Conservation (phyloP, 2,113 vertebrate genomes). For the Chloropsis cyanopogon region DNA sequence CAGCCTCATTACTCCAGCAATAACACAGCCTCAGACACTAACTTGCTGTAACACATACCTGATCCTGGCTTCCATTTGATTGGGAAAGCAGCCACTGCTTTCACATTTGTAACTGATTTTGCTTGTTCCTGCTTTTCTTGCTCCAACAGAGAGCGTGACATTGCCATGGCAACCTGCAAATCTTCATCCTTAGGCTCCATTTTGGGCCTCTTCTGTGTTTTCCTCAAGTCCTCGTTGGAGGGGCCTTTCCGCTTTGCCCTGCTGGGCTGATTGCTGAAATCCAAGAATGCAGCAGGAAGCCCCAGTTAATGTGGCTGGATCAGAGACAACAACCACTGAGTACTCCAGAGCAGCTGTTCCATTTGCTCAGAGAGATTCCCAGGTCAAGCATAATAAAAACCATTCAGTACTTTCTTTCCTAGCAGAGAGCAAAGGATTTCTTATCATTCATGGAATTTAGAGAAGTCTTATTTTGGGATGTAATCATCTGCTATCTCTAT, state of each 20-base stretch:
- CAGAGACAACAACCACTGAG: background rate
- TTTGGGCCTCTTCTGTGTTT: constrained; percentile 74
- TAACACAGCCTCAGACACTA: background rate
- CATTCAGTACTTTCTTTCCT: background rate
- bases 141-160: constrained; percentile 87
- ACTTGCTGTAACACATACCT: constrained; percentile 57
- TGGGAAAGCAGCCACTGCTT: constrained; percentile 31
- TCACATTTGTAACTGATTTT: constrained; percentile 11
- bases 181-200: constrained; percentile 77
- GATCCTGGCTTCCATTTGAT: constrained; percentile 64
- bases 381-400: background rate
- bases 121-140: constrained; percentile 56
- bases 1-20: background rate
- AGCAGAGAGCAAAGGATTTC: background rate
- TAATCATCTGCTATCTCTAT: background rate
- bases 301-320: background rate
- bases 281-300: constrained; percentile 28
- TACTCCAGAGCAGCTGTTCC: constrained; percentile 12
- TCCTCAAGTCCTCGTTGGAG: constrained; percentile 57
- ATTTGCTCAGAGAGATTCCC: background rate
- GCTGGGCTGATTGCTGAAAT: constrained; percentile 55
- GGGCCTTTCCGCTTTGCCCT: constrained; percentile 77
- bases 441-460: background rate
- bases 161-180: constrained; percentile 87
- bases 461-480: background rate